These are phyloP conservation scores for Mus musculus DNA, from an alignment of 2,113 vertebrate genomes.

Conservation along the genomic window DNA sequence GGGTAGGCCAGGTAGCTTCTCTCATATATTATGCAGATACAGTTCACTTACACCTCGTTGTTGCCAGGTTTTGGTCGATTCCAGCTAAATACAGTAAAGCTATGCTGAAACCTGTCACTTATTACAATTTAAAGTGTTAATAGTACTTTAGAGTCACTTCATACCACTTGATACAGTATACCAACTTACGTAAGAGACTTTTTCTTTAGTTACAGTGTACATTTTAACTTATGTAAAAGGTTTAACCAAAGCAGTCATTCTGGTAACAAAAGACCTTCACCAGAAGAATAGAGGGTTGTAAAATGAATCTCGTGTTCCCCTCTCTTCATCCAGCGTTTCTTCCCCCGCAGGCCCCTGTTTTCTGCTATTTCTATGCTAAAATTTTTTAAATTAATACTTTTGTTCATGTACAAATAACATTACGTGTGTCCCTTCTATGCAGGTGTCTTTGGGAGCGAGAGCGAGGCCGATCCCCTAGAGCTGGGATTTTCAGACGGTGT, in stretches of 20 bases:
- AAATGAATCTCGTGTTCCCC: neutral
- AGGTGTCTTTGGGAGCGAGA: neutral
- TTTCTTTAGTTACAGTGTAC: neutral
- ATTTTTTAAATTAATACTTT: neutral
- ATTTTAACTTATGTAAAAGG: conserved; percentile 26
- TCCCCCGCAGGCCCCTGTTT: neutral
- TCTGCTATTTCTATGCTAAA: neutral
- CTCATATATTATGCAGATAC: no score
- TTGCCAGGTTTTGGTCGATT: conserved; percentile 7
- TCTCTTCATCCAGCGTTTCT: neutral
- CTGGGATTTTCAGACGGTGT: neutral
- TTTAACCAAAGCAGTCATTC: conserved; percentile 12
- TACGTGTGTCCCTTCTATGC: neutral
- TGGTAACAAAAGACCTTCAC: neutral
- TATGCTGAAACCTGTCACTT: neutral
- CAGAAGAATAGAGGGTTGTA: neutral
- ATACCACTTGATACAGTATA: neutral
- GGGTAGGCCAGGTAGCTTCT: neutral
- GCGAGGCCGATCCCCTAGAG: neutral
- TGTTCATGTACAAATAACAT: neutral
- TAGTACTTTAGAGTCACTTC: neutral
- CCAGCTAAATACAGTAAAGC: neutral
- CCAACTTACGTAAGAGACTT: neutral
- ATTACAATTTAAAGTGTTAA: neutral
- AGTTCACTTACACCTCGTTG: neutral